A percentile compares a stretch with the other conserved stretches of the same genome.
Evolutionary conservation across 2,797 vertebrate species (phyloP).

Genomic region (Takifugu rubripes): DNA sequence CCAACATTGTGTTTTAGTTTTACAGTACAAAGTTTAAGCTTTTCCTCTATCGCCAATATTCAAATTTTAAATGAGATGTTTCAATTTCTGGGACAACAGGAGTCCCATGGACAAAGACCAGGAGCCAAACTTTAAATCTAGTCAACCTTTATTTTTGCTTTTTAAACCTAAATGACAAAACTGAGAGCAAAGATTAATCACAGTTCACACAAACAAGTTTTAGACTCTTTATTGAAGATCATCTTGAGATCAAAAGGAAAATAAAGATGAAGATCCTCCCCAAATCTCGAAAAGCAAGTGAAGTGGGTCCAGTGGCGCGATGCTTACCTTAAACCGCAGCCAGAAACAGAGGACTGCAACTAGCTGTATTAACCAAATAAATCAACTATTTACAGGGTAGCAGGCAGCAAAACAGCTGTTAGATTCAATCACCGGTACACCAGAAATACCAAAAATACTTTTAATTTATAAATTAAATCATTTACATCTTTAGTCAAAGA

Average conservation of each 20-base stretch:
- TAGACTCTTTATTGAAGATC: conserved; percentile 72
- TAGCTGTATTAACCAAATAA: neutral
- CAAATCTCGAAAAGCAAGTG: conserved; percentile 8
- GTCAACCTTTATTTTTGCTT: conserved; percentile 62
- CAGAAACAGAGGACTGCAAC: conserved; percentile 26
- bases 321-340: conserved; percentile 56
- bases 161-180: conserved; percentile 49
- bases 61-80: no score
- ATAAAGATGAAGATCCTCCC: conserved; percentile 15
- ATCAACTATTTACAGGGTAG: conserved; percentile 23
- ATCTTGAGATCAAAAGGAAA: conserved; percentile 8
- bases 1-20: no score
- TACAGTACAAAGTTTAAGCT: no score
- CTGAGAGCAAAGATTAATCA: conserved; percentile 50
- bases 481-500: conserved; percentile 77
- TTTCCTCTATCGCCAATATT: no score
- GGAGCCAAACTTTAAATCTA: conserved; percentile 24
- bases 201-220: conserved; percentile 67
- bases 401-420: conserved; percentile 38
- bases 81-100: neutral
- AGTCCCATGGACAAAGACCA: conserved; percentile 4
- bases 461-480: conserved; percentile 99
- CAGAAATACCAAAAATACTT: conserved; percentile 96
- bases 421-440: conserved; percentile 85
- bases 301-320: conserved; percentile 27